Evolutionary conservation across 2,113 vertebrate genomes (phyloP).

Genomic region (Oenanthe oenanthe): DNA sequence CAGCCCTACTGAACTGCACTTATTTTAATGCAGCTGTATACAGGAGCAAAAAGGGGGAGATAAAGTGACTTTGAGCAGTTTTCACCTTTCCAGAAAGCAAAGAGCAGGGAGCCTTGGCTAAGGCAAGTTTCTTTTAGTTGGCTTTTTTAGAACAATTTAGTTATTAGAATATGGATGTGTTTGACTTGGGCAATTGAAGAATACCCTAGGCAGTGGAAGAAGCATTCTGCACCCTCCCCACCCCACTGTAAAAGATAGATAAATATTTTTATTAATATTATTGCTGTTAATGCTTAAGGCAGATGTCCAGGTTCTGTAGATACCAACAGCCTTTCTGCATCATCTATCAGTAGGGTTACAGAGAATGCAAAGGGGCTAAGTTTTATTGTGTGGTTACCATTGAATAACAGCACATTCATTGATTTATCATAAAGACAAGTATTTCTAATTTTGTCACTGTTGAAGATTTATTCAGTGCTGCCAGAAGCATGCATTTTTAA

Average conservation of each 20-base stretch:
- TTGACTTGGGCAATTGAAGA: not conserved
- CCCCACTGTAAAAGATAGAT: not conserved
- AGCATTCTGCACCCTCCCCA: accelerated
- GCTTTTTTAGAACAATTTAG: not conserved
- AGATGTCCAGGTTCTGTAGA: not conserved
- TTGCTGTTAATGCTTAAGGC: not conserved
- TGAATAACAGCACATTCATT: not conserved
- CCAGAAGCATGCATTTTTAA: not conserved
- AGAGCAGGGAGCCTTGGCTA: not conserved
- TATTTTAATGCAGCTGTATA: not conserved
- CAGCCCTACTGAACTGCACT: not conserved
- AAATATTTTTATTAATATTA: not conserved
- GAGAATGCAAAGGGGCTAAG: not conserved
- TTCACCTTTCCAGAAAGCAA: not conserved
- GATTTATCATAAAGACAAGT: not conserved
- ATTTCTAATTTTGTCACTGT: not conserved
- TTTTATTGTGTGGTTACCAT: not conserved
- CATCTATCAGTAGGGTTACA: not conserved
- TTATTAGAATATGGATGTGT: not conserved
- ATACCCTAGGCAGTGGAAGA: not conserved
- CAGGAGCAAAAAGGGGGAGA: not conserved
- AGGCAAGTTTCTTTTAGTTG: not conserved
- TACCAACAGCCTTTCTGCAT: not conserved
- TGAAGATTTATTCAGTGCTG: not conserved
- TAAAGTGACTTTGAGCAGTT: not conserved